phyloP scores from a whole-genome alignment of 2,888 invertebrate species.

The Aleiodes testaceus region DNA sequence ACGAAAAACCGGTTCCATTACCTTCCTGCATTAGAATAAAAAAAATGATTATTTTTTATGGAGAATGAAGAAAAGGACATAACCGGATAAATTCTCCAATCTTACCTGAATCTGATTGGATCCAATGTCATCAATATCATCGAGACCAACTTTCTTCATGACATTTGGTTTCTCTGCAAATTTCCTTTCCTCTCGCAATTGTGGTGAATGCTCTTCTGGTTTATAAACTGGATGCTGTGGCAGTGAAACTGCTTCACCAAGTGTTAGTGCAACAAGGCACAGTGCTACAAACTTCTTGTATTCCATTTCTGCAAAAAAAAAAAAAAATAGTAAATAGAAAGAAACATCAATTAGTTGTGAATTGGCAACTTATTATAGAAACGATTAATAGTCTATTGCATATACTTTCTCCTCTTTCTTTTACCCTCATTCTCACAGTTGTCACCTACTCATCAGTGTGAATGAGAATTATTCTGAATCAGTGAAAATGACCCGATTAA shows the following conservation, averaged over 20 bases:
- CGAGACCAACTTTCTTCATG: conserved; percentile 88
- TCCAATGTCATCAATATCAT: conserved; percentile 87
- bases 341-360: neutral
- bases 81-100: neutral
- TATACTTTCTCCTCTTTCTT: conserved; percentile 30
- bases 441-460: neutral
- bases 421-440: neutral
- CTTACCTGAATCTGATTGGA: conserved; percentile 83
- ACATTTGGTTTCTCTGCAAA: conserved; percentile 92
- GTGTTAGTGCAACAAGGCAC: conserved; percentile 79
- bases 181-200: conserved; percentile 78
- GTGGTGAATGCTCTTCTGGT: conserved; percentile 62
- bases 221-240: conserved; percentile 70
- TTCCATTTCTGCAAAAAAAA: conserved; percentile 75
- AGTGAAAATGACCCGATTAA: conserved; percentile 25
- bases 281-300: conserved; percentile 81
- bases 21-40: conserved; percentile 71
- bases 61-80: neutral
- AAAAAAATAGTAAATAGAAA: neutral
- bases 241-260: conserved; percentile 65
- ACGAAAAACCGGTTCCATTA: conserved; percentile 82
- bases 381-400: neutral
- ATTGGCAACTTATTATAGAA: neutral
- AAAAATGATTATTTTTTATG: conserved; percentile 6
- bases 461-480: conserved; percentile 1